phyloP scores from a whole-genome alignment of 2,888 invertebrate species.

The Lasius fuliginosus region DNA sequence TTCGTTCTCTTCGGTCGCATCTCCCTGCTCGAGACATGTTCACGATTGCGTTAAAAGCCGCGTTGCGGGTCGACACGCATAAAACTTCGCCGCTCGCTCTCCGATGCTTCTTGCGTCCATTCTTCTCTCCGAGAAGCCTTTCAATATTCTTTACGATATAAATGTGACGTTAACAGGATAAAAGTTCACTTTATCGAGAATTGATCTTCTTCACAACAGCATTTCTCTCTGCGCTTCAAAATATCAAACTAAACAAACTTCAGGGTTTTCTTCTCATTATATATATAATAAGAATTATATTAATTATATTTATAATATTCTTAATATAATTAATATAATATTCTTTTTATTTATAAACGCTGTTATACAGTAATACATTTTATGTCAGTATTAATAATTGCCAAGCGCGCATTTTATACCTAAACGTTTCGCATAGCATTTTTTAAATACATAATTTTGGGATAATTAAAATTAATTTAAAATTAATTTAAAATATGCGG shows the following conservation, averaged over 20 bases:
- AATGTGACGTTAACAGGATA: slow-evolving; percentile 44
- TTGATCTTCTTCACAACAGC: slow-evolving; percentile 27
- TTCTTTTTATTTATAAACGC: background rate
- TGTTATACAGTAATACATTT: background rate
- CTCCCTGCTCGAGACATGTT: slow-evolving; percentile 63
- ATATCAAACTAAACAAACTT: slow-evolving; percentile 19
- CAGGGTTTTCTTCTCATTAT: background rate
- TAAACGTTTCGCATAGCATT: background rate
- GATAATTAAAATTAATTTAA: background rate
- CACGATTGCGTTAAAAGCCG: slow-evolving; percentile 77
- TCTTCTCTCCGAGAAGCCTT: slow-evolving; percentile 58
- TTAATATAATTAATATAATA: too few relatives aligned
- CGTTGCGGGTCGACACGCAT: slow-evolving; percentile 70
- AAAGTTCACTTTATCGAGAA: slow-evolving; percentile 39
- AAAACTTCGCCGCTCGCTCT: slow-evolving; percentile 73
- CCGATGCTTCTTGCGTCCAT: slow-evolving; percentile 67
- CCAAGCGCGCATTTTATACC: background rate
- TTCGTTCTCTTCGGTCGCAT: slow-evolving; percentile 37
- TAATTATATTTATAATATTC: background rate
- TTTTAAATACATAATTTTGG: background rate
- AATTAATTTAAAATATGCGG: too few relatives aligned
- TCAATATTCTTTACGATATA: slow-evolving; percentile 54
- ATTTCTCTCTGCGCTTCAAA: slow-evolving; percentile 3
- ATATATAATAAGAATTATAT: too few relatives aligned
- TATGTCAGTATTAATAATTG: background rate